phyloP scores from a whole-genome alignment of 2,113 vertebrate species.

The Falco punctatus region DNA sequence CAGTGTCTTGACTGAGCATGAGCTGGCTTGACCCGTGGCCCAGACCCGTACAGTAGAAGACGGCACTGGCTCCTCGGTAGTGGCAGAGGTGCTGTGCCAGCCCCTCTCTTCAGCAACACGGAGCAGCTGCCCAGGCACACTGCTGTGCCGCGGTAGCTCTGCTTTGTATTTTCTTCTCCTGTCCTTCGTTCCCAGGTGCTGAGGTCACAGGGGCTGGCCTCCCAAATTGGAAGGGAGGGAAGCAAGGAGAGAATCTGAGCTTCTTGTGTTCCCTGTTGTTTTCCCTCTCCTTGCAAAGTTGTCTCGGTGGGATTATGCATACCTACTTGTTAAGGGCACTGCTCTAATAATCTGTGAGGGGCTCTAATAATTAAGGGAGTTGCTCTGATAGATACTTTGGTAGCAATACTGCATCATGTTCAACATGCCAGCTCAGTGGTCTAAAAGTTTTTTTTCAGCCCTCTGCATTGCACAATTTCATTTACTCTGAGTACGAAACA shows the following conservation, averaged over 20 bases:
- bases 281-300: not conserved
- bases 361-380: not conserved
- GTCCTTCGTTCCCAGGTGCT: not conserved
- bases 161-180: not conserved
- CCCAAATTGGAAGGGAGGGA: not conserved
- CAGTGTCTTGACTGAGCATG: not conserved
- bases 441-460: not conserved
- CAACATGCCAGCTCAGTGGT: not conserved
- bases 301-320: not conserved
- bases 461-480: not conserved
- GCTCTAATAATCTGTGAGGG: not conserved
- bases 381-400: not conserved
- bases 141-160: not conserved
- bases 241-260: not conserved
- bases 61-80: not conserved
- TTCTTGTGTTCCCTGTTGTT: not conserved
- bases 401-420: not conserved
- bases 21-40: not conserved
- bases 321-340: not conserved
- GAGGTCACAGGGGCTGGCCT: not conserved
- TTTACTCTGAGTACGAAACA: not conserved
- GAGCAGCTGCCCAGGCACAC: not conserved
- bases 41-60: not conserved
- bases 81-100: not conserved
- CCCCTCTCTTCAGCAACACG: not conserved